Conservation (phyloP, 2,113 vertebrate species). For the Pelecanus crispus region DNA sequence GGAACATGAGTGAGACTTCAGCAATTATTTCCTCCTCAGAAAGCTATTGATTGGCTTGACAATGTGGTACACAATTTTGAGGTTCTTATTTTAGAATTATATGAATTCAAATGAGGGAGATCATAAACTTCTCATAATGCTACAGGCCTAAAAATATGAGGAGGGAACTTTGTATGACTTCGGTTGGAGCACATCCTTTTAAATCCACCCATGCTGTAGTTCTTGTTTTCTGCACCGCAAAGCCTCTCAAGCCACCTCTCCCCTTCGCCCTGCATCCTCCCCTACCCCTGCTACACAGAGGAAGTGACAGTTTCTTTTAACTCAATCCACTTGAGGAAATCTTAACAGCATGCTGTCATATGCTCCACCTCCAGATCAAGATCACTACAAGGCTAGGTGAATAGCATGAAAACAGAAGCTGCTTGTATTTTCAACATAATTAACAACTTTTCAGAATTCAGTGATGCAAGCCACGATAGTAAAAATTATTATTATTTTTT, state of each 20-base stretch:
- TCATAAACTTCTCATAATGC: not conserved
- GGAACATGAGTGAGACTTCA: not conserved
- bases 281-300: not conserved
- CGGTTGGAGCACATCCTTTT: not conserved
- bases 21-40: not conserved
- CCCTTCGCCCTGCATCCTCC: not conserved
- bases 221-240: not conserved
- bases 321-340: not conserved
- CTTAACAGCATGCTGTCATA: not conserved
- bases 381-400: not conserved
- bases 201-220: not conserved
- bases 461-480: not conserved
- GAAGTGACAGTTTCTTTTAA: not conserved
- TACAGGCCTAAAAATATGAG: not conserved
- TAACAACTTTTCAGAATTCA: not conserved
- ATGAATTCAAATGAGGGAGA: not conserved
- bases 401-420: not conserved
- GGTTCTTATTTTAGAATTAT: not conserved
- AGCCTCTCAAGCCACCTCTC: not conserved
- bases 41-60: not conserved
- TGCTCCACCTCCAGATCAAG: not conserved
- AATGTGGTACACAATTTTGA: not conserved
- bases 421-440: not conserved
- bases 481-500: not conserved
- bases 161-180: not conserved